Conservation (phyloP, 2,113 vertebrate genomes). For the Etheostoma cragini region DNA sequence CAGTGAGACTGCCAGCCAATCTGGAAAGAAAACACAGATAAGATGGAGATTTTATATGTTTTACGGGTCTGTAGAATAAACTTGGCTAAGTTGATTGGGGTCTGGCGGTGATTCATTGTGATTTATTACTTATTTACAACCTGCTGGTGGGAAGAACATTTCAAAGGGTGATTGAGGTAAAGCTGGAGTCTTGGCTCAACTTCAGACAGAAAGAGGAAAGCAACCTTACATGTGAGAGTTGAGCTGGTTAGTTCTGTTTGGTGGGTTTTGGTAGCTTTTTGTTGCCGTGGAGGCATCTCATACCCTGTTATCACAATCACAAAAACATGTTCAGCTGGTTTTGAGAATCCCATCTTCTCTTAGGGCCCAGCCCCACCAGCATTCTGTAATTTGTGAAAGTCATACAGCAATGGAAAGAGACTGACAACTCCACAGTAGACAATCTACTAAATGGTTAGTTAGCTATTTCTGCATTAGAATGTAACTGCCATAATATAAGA, state of each 20-base stretch:
- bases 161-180: not conserved
- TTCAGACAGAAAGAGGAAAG: not conserved
- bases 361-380: too few species aligned
- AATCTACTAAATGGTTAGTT: too few species aligned
- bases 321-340: not conserved
- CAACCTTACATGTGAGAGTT: not conserved
- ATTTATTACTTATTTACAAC: constrained; percentile 43
- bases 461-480: too few species aligned
- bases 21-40: constrained; percentile 64
- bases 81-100: constrained; percentile 24
- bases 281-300: not conserved
- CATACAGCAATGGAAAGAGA: too few species aligned
- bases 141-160: constrained; percentile 41
- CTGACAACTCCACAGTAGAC: too few species aligned
- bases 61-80: not conserved
- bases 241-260: not conserved
- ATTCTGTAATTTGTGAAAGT: too few species aligned
- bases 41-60: constrained; percentile 49
- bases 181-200: not conserved
- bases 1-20: constrained; percentile 43
- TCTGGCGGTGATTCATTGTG: constrained; percentile 23
- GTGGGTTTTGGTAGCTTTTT: not conserved
- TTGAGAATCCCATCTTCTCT: too few species aligned
- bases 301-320: not conserved
- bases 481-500: too few species aligned